These are phyloP conservation scores for Poecilia gillii DNA, from an alignment of 2,797 vertebrate genomes.

Conservation along the genomic window DNA sequence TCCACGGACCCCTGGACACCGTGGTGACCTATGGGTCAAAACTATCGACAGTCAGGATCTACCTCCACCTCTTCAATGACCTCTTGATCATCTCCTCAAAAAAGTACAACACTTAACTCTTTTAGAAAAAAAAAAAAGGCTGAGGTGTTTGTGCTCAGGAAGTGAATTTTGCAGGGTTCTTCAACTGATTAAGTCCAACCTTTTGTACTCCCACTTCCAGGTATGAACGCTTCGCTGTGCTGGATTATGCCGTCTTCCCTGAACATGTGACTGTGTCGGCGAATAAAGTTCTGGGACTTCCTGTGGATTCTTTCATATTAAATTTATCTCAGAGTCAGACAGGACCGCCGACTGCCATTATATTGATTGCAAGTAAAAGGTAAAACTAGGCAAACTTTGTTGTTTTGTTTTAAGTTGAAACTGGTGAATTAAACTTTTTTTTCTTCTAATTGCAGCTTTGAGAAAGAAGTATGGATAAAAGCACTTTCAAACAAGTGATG, in stretches of 20 bases:
- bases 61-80: constrained; percentile 86
- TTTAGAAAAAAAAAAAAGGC: not conserved
- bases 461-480: constrained; percentile 71
- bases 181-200: not conserved
- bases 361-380: constrained; percentile 73
- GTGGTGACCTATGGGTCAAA: constrained; percentile 39
- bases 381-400: constrained; percentile 16
- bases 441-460: constrained; percentile 54
- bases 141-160: not conserved
- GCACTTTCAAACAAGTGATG: constrained; percentile 39
- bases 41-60: constrained; percentile 60
- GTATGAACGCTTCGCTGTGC: constrained; percentile 74
- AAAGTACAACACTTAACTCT: constrained; percentile 54
- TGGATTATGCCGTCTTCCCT: constrained; percentile 77
- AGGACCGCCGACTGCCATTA: constrained; percentile 56
- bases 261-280: constrained; percentile 71
- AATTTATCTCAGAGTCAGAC: constrained; percentile 70
- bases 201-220: constrained; percentile 48
- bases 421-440: not conserved
- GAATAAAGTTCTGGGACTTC: constrained; percentile 67
- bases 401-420: not conserved
- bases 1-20: constrained; percentile 70
- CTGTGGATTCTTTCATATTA: constrained; percentile 76
- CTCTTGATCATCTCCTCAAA: constrained; percentile 80
- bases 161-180: not conserved